These are phyloP conservation scores for Tragelaphus buxtoni DNA, from an alignment of 2,113 vertebrate genomes.

Conservation along the genomic window DNA sequence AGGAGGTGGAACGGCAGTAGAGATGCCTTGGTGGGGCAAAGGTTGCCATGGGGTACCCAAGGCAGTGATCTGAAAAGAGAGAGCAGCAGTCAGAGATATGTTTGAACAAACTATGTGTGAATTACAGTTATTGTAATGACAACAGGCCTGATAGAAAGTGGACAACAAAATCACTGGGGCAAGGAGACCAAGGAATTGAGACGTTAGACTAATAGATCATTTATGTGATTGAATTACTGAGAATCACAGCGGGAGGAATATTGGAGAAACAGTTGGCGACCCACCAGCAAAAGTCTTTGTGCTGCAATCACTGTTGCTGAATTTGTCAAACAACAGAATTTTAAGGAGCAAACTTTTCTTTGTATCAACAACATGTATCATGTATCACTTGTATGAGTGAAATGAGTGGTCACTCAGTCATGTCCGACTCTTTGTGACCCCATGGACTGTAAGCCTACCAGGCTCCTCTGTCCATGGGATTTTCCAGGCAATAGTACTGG, in stretches of 20 bases:
- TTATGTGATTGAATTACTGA: neutral
- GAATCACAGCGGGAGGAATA: neutral
- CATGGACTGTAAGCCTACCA: too few species aligned
- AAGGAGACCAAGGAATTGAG: neutral
- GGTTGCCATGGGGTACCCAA: too few species aligned
- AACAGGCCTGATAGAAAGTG: neutral
- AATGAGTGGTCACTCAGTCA: too few species aligned
- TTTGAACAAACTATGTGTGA: neutral
- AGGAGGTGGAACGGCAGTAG: neutral
- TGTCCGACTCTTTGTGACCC: too few species aligned
- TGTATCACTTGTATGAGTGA: too few species aligned
- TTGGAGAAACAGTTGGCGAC: neutral
- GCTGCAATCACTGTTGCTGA: neutral
- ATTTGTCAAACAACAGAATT: neutral
- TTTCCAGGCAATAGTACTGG: too few species aligned
- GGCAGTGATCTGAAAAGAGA: neutral
- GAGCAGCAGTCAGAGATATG: neutral
- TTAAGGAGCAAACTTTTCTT: neutral
- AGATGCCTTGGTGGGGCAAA: too few species aligned
- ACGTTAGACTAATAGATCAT: neutral
- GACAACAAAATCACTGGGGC: neutral
- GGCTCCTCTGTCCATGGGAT: too few species aligned
- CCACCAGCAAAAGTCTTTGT: neutral
- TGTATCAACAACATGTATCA: neutral
- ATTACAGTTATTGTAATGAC: neutral